Evolutionary conservation across 1,140 invertebrate genomes (phyloP), one percentile per base, ranked within the genome.

Genomic region (Leptopilina boulardi): DNA sequence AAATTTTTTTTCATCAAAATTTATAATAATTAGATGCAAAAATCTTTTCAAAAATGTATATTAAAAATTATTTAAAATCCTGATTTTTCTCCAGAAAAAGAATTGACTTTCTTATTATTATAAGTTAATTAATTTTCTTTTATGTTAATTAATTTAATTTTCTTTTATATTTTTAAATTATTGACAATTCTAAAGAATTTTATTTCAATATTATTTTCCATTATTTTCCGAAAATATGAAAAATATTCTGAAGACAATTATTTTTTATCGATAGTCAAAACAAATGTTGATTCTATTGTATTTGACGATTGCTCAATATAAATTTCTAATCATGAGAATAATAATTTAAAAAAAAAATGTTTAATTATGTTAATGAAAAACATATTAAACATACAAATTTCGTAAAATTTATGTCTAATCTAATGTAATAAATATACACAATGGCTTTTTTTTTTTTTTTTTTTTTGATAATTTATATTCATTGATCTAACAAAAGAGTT

Each of bases 391-490:
- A 18, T 18, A 51, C 15, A 18, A n/a, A 51, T 51, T 51, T 51
- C n/a, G 18, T 51, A 51, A 51, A 51, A 51, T 51, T 51, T 51
- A 51, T 51, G n/a, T 18, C 47, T 51, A n/a, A n/a, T 51, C 47
- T 51, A 51, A 51, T 51, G 47, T 18, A n/a, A 51, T 51, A 51
- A 51, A 51, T 51, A 51, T 51, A 51, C n/a, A 51, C 34, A 38
- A 38, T 38, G 34, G 34, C 9, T 38, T 38, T 38, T 38, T 38
- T 38, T 38, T 38, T 38, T 38, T 38, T 38, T 38, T 9, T 34
- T 34, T 34, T 34, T 34, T 34, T 34, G 8, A 51, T 51, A 18
- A 18, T 18, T 18, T 51, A 51, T 51, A 51, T 51, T 51, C 47
- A 51, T 18, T 15, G 15, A 51, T 51, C 18, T 18, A 51, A 51